Conservation (phyloP, 2,113 vertebrate genomes). For the Symphodus melops region DNA sequence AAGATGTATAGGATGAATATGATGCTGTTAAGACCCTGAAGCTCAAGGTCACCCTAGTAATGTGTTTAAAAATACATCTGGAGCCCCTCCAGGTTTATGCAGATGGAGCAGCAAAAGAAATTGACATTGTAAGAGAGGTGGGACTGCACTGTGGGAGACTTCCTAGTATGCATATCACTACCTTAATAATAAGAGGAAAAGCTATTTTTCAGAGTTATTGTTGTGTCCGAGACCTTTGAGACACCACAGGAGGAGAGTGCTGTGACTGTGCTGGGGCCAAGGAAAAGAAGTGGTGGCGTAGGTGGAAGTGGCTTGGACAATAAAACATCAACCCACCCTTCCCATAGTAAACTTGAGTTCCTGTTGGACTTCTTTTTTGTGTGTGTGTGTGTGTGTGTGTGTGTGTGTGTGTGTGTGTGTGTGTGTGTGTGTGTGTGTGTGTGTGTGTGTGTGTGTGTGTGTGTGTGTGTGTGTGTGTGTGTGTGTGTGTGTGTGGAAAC, state of each 20-base stretch:
- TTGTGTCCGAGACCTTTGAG: constrained; percentile 74
- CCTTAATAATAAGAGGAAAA: constrained; percentile 76
- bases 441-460: no score
- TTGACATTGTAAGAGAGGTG: constrained; percentile 55
- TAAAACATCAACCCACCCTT: constrained; percentile 71
- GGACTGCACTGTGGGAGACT: constrained; percentile 54
- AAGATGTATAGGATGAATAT: constrained; percentile 30
- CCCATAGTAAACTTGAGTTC: constrained; percentile 76
- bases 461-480: no score
- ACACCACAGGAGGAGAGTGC: constrained; percentile 67
- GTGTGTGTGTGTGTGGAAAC: constrained; percentile 1
- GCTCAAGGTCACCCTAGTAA: constrained; percentile 61
- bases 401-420: no score
- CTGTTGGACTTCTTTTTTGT: constrained; percentile 49
- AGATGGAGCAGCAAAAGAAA: constrained; percentile 62
- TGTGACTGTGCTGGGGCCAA: constrained; percentile 52
- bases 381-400: no score
- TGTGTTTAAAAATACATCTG: constrained; percentile 63
- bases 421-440: no score
- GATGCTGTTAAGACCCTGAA: constrained; percentile 50
- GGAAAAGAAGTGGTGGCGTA: constrained; percentile 68
- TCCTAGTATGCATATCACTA: constrained; percentile 49
- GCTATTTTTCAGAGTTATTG: constrained; percentile 73
- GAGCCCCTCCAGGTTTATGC: constrained; percentile 61
- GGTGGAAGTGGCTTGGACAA: constrained; percentile 77